These are phyloP conservation scores for Gadopsis marmoratus DNA, from an alignment of 2,797 vertebrate genomes.

Conservation along the genomic window DNA sequence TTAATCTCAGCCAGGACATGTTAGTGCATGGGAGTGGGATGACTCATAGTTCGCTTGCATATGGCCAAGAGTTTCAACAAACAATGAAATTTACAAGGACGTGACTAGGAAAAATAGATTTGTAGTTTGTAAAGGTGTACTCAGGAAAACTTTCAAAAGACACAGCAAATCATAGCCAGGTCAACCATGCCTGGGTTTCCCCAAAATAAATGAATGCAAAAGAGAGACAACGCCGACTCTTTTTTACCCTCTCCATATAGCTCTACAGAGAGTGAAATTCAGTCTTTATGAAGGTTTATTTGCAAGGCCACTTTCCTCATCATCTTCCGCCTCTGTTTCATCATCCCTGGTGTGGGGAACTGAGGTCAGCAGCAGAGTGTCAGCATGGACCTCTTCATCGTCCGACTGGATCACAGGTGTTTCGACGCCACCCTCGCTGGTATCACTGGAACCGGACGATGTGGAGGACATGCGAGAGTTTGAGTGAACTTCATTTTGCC, in stretches of 20 bases:
- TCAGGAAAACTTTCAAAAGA: conserved; percentile 36
- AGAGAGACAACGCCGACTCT: not conserved
- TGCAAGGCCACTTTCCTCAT: conserved; percentile 59
- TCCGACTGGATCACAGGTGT: conserved; percentile 93
- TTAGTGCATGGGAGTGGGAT: conserved; percentile 6
- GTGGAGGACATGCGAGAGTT: conserved; percentile 88
- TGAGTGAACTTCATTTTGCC: conserved; percentile 67
- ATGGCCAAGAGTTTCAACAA: not conserved
- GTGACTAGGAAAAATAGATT: conserved; percentile 4
- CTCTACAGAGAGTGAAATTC: conserved; percentile 16
- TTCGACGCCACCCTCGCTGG: conserved; percentile 85
- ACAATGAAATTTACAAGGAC: not conserved
- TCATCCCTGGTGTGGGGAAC: conserved; percentile 72
- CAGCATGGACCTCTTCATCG: conserved; percentile 88
- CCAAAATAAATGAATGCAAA: conserved; percentile 18
- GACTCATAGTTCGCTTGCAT: not conserved
- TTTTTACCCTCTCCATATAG: not conserved
- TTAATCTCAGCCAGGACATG: conserved; percentile 4
- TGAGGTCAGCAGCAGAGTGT: conserved; percentile 82
- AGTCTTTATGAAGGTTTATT: conserved; percentile 58
- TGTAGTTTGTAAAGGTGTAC: not conserved
- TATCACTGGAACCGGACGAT: conserved; percentile 88
- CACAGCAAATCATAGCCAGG: conserved; percentile 38
- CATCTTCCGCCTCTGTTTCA: conserved; percentile 80
- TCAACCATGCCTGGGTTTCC: conserved; percentile 59